Percentiles rank a stretch among this genome's conserved stretches.
phyloP scores from a whole-genome alignment of 2,797 vertebrate genomes.

The Acridotheres tristis region DNA sequence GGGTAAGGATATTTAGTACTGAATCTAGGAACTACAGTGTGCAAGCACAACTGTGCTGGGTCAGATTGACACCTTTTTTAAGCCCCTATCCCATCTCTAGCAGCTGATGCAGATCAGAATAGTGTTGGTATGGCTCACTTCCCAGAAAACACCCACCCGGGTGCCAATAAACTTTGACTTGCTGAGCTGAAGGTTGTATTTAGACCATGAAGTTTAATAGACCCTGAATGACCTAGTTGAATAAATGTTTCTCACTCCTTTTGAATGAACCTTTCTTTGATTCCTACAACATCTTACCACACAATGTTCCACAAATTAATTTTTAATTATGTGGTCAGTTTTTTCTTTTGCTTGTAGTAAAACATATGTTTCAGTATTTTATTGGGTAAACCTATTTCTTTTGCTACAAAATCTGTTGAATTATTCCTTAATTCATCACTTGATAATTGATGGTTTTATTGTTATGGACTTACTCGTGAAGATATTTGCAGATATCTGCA shows the following conservation, averaged over 20 bases:
- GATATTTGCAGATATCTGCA: background rate
- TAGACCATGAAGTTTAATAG: background rate
- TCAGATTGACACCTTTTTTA: background rate
- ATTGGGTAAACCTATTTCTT: background rate
- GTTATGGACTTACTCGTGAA: background rate
- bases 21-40: background rate
- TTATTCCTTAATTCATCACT: background rate
- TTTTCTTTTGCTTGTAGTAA: background rate
- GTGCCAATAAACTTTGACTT: background rate
- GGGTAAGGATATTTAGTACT: background rate
- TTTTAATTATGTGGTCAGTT: background rate
- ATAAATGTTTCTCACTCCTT: background rate
- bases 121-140: background rate
- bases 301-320: background rate
- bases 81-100: background rate
- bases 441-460: background rate
- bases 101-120: background rate
- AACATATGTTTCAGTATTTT: background rate
- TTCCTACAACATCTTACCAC: background rate
- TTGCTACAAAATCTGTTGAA: background rate
- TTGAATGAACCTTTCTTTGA: background rate
- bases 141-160: fast-evolving
- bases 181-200: background rate
- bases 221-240: background rate
- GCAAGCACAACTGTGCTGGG: fast-evolving